Evolutionary conservation across 2,888 invertebrate species (phyloP).

Genomic region (Odontothrips loti): DNA sequence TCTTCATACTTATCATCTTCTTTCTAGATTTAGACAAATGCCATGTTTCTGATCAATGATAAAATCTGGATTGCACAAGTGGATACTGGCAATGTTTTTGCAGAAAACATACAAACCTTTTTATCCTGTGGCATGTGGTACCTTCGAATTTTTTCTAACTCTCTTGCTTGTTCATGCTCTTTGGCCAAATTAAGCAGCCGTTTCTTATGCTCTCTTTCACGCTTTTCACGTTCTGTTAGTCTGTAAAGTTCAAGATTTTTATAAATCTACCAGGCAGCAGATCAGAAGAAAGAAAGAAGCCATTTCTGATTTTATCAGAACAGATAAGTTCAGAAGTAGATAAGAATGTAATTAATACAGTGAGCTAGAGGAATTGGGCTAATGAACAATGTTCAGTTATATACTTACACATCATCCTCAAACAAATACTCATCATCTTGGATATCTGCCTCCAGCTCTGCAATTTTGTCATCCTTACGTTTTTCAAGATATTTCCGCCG

Average conservation of each 20-base stretch:
- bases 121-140: slow-evolving; percentile 89
- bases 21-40: slow-evolving; percentile 46
- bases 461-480: slow-evolving; percentile 91
- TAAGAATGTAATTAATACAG: slow-evolving; percentile 6
- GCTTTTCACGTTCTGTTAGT: slow-evolving; percentile 78
- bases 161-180: slow-evolving; percentile 91
- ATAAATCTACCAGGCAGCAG: slow-evolving; percentile 20
- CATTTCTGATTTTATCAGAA: not conserved
- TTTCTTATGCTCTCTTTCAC: slow-evolving; percentile 84
- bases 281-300: slow-evolving; percentile 10
- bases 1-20: slow-evolving; percentile 63
- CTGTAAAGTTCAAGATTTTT: slow-evolving; percentile 50
- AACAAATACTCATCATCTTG: slow-evolving; percentile 95
- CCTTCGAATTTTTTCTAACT: slow-evolving; percentile 85
- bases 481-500: slow-evolving; percentile 92
- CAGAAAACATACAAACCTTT: slow-evolving; percentile 37
- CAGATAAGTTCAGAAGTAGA: not conserved
- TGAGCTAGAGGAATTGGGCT: slow-evolving; percentile 29
- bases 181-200: slow-evolving; percentile 84
- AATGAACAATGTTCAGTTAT: slow-evolving; percentile 24
- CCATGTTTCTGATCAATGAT: not conserved
- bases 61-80: not conserved
- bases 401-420: slow-evolving; percentile 74
- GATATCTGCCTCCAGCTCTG: slow-evolving; percentile 91
- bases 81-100: slow-evolving; percentile 6